Evolutionary conservation across 2,797 vertebrate species (phyloP).

Genomic region (Neopelma chrysocephalum): DNA sequence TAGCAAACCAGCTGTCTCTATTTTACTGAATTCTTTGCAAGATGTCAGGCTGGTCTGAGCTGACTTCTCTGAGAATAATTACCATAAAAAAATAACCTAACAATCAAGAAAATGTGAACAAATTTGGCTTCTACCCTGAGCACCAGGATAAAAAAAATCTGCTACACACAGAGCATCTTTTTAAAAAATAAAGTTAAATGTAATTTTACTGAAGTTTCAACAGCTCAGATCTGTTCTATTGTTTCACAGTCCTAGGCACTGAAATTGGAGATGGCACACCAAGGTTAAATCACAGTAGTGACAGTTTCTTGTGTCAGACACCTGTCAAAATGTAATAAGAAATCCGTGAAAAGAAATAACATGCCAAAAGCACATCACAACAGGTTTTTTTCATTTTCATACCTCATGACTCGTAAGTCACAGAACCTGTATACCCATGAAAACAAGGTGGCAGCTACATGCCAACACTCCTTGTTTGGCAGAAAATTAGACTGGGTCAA

Average conservation of each 20-base stretch:
- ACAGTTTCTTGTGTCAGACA: conserved; percentile 63
- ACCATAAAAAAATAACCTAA: background rate
- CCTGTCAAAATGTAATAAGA: conserved; percentile 70
- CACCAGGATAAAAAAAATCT: background rate
- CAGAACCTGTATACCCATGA: background rate
- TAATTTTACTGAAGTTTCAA: conserved; percentile 16
- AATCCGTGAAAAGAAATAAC: conserved; percentile 56
- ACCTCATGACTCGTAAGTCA: conserved; percentile 26
- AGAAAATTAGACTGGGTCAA: background rate
- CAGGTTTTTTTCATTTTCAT: conserved; percentile 34
- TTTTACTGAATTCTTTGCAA: conserved; percentile 13
- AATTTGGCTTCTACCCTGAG: background rate
- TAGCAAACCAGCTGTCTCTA: background rate
- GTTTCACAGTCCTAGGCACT: conserved; percentile 39
- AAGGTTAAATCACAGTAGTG: conserved; percentile 69
- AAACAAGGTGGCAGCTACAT: background rate
- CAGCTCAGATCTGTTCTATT: conserved; percentile 33
- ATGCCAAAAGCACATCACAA: conserved; percentile 53
- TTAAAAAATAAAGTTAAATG: conserved; percentile 39
- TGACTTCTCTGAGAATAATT: background rate
- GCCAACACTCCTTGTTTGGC: background rate
- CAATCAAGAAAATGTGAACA: background rate
- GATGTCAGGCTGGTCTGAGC: background rate
- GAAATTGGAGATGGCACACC: conserved; percentile 61
- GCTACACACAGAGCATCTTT: background rate